Base-by-base conservation (phyloP, 1,140 invertebrate species). In the Helicorthomorpha holstii region DNA sequence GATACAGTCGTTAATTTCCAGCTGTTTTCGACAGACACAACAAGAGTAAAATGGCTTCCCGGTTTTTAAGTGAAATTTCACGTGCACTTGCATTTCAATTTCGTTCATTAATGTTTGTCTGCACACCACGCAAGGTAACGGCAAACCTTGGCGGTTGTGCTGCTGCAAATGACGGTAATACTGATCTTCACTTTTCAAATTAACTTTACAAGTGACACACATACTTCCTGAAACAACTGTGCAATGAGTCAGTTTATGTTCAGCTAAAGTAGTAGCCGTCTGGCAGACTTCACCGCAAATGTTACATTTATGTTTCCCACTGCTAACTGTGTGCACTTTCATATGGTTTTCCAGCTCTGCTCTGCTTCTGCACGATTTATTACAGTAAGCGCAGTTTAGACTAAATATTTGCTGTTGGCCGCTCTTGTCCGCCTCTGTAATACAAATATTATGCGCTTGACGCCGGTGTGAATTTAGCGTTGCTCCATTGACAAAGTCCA, bases 251-350 rank as follows among this genome's bases (percentile, higher is more conserved):
- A 94, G 70, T 63, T 95, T 95, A 64, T 96, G 91, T 65, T 94
- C 87, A 2, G 88, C 88, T 0, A 96, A 70, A 1, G 81, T 79
- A 1, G 78, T 78, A 0, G 84, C 78, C 1, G 84, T 85, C 0
- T 82, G 78, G 58, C 85, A 88, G 1, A 92, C 78, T 66, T 93
- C 87, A 63, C 95, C 91, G 64, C 91, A 96, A 56, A 95, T 94
- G 61, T 93, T 88, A 65, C 91, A 95, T 64, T 94, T 94, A 66
- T 92, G 85, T 56, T 85, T 81, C 1, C 82, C 82, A 1, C 63
- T 63, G 42, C 65, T 67, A 16, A 65, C 57, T 21, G 54, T 55
- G 23, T 65, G 66, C 47, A 47, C 83, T 57, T 89, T 84, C 68
- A 88, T 91, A 64, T 95, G 91, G 53, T 85, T 83, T 60, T 94